Base-by-base conservation (phyloP, 2,888 invertebrate genomes). In the Ommatoiulus sabulosus region DNA sequence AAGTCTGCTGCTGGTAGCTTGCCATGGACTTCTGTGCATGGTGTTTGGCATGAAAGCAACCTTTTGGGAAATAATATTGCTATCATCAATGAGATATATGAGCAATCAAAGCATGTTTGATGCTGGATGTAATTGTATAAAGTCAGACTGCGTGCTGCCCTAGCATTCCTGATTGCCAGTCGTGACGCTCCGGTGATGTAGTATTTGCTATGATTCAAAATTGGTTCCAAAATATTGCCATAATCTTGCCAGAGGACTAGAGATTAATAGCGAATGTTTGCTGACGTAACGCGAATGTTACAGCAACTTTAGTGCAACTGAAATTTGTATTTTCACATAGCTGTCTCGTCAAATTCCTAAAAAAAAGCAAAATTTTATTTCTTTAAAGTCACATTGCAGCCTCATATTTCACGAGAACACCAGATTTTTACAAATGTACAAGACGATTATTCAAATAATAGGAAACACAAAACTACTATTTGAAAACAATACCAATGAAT, bases 61-160 rank as follows among this genome's bases (percentile, higher is more conserved):
- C 80, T 80, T 80, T 80, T 72, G 80, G 80, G 80, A 80, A 80
- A 80, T 80, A 80, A 80, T 80, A 80, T 80, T 80, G 80, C 80
- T 80, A 35, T 80, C 80, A 80, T 35, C 80, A 80, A 80, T 80
- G 80, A 24, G 80, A 80, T 80, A 80, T 80, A 80, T 80, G 80
- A 80, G 80, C 80, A 80, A 80, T 80, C 80, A 80, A 80, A 80
- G 80, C 80, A 35, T 80, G 80, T 80, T 80, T 80, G 80, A 80
- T 80, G 80, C 80, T 80, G 80, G 35, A 24, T 80, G 80, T 80
- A 80, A 80, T 80, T 80, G 80, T 80, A 80, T 80, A 35, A 80
- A 80, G 80, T 80, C 80, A 80, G 24, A 80, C 80, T 35, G 80
- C 80, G 35, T 80, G 80, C 35, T 12, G 80, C 80, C 80, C 35